Evolutionary conservation across 2,888 invertebrate genomes (phyloP).

Genomic region (Rhyacophila evoluta): DNA sequence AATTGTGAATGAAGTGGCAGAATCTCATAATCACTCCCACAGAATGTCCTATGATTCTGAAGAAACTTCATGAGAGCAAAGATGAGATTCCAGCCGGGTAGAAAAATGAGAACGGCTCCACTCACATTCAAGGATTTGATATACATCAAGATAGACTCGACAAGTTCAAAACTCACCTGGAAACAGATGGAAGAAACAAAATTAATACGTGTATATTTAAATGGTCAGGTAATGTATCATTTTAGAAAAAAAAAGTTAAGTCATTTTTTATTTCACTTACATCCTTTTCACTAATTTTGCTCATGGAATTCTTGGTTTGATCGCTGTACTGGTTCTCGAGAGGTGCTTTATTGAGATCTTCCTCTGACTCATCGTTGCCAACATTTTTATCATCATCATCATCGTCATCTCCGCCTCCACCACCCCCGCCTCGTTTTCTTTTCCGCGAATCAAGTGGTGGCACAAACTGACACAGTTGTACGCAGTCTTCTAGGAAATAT

Average conservation of each 20-base stretch:
- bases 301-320: constrained; percentile 78
- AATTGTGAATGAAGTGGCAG: constrained; percentile 98
- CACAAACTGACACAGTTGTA: constrained; percentile 87
- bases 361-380: constrained; percentile 72
- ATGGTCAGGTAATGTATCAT: too few relatives aligned
- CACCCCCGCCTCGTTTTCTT: constrained; percentile 71
- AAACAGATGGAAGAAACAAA: not conserved
- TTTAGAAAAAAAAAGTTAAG: too few relatives aligned
- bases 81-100: constrained; percentile 98
- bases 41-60: constrained; percentile 79
- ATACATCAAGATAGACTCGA: constrained; percentile 81
- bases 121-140: constrained; percentile 73
- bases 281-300: constrained; percentile 88
- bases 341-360: constrained; percentile 80
- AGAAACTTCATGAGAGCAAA: constrained; percentile 91
- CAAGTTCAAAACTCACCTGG: constrained; percentile 87
- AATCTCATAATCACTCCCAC: constrained; percentile 77
- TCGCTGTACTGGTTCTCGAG: constrained; percentile 66
- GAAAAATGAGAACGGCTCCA: constrained; percentile 92
- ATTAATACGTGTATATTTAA: too few relatives aligned
- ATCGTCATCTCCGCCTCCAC: constrained; percentile 72
- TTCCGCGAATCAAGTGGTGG: constrained; percentile 82
- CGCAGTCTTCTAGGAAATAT: constrained; percentile 93
- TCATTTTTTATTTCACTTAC: constrained; percentile 63
- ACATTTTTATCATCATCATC: constrained; percentile 69